phyloP scores from a whole-genome alignment of 1,140 invertebrate genomes.

The Rhizoglyphus robini region DNA sequence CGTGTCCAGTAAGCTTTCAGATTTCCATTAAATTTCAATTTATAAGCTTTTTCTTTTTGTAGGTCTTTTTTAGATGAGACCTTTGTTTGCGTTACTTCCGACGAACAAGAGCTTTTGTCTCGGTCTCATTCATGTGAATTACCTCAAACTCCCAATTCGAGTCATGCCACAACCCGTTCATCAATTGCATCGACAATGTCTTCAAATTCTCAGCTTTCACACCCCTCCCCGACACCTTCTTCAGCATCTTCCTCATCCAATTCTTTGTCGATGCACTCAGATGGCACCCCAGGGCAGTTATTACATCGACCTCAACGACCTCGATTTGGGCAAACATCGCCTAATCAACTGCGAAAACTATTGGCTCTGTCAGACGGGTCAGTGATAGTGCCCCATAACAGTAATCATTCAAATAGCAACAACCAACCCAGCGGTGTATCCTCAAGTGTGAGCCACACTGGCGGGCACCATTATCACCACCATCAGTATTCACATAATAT shows the following conservation, averaged over 20 bases:
- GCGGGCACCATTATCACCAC: background rate
- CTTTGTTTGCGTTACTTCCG: slow-evolving; percentile 51
- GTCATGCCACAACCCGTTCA: background rate
- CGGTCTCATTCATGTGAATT: slow-evolving; percentile 25
- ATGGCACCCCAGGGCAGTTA: background rate
- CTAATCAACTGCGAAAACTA: slow-evolving; percentile 5
- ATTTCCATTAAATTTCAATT: too few species aligned
- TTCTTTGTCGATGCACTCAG: slow-evolving; percentile 13
- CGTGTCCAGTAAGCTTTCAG: slow-evolving; percentile 18
- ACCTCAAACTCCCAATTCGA: background rate
- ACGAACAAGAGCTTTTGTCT: slow-evolving; percentile 75
- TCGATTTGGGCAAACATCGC: slow-evolving; percentile 1
- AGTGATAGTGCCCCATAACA: slow-evolving; percentile 6
- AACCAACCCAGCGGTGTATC: background rate
- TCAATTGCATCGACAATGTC: slow-evolving; percentile 1
- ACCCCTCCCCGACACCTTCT: slow-evolving; percentile 15
- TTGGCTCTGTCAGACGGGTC: slow-evolving; percentile 9
- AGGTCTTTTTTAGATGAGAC: slow-evolving; percentile 10
- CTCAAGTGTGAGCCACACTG: background rate
- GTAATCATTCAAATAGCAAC: background rate
- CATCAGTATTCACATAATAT: background rate
- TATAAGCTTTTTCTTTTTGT: background rate
- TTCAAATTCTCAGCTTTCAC: background rate
- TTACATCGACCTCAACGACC: background rate
- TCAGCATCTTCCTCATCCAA: slow-evolving; percentile 10